Base-by-base conservation (phyloP, 2,888 invertebrate species). In the Melolontha melolontha region DNA sequence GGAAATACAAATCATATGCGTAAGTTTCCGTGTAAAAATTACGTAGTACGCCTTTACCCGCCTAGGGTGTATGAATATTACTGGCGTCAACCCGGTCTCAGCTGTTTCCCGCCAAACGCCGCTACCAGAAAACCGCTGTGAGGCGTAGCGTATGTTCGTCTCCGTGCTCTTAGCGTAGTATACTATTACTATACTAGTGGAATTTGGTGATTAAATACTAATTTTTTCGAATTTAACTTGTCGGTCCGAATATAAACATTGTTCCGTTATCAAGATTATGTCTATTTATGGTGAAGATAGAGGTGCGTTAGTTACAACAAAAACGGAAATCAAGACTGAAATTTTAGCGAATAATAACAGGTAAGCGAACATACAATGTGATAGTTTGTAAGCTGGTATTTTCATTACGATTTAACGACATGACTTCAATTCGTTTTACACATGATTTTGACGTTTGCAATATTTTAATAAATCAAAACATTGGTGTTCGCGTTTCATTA, bases 91-190 rank as follows among this genome's bases (percentile, higher is more conserved):
- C 83, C 78, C 78, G 85, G 84, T 84, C 87, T 87, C 87, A 89
- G 88, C 88, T 89, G 88, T 89, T 89, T 89, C 89, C 88, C 89
- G 89, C 88, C 87, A 88, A 87, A 86, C 85, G 84, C 83, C 86
- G 86, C 87, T 87, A 87, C 87, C 87, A 87, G 87, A 86, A 86
- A 87, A 86, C 86, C 84, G 84, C 85, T 83, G 84, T 83, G 83
- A 83, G 84, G 85, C 85, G 84, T 85, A 85, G 84, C 84, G 86
- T 85, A 83, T 83, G 83, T 83, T 82, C 77, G 81, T 79, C 75
- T 80, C 80, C 82, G 82, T 81, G 81, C 81, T 80, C 77, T 79
- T 65, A 75, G 78, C 75, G 78, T 79, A 77, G 73, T 34, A 29
- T 29, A 34, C 34, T 34, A 54, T 54, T 54, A 54, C 54, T 54